Base-by-base conservation (phyloP, 1,140 invertebrate species). In the Solen grandis region DNA sequence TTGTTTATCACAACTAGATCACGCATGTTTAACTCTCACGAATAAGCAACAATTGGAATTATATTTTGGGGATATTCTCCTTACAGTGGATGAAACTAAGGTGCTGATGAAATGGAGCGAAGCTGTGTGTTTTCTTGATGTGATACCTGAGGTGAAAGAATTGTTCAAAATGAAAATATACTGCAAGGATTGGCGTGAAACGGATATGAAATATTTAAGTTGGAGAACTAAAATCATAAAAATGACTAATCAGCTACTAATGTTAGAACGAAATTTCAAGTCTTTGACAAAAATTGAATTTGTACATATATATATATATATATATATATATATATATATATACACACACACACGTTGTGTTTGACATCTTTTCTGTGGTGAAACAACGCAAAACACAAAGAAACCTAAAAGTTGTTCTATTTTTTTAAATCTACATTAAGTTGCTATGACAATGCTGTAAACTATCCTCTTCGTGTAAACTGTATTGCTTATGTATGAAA, bases 1-100 rank as follows among this genome's bases (percentile, higher is more conserved):
- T 14, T 57, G 69, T 72, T 72, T 72, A 31, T 72, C 69, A 16
- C 65, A 69, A 3, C 22, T 2, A 5, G 60, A 63, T 63, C 60
- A 63, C 22, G 36, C 29, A 13, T 63, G 29, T 13, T 16, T 13
- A 63, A 5, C 14, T 22, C 36, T 63, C 14, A 63, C 57, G 57
- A 27, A 60, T 60, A 25, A 60, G 27, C 57, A 60, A 27, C 57
- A 60, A 27, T 25, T 60, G 25, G 57, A 60, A 27, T 60, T 60
- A 63, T 63, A 63, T 63, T 63, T 63, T 22, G 60, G 36, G 19
- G 60, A 63, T 33, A 35, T 63, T 63, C 29, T 63, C 13, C 4
- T 5, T 13, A 33, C n/a, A n/a, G n/a, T n/a, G n/a, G n/a, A n/a
- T n/a, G n/a, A n/a, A n/a, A n/a, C n/a, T n/a, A n/a, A n/a, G n/a